These are phyloP conservation scores for Rattus rattus DNA, from an alignment of 2,113 vertebrate species.

Conservation along the genomic window DNA sequence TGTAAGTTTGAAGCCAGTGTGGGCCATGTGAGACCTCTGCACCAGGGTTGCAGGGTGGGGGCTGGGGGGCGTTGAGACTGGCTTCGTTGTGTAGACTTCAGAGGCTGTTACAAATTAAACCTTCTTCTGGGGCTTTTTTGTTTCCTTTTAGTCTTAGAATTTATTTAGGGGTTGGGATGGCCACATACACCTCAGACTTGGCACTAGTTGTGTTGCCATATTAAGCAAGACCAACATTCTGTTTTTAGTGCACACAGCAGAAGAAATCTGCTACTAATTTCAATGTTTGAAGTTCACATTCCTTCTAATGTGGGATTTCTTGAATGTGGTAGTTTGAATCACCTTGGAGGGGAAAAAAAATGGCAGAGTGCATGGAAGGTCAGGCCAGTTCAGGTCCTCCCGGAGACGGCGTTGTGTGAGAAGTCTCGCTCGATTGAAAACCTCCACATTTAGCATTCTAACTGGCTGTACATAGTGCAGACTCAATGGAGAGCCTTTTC, in stretches of 20 bases:
- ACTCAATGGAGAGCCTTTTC: neutral
- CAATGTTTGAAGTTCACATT: conserved; percentile 35
- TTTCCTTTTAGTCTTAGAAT: conserved; percentile 39
- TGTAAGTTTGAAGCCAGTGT: neutral
- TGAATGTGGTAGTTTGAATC: conserved; percentile 30
- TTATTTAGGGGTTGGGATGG: conserved; percentile 20
- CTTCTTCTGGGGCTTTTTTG: neutral
- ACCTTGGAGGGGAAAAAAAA: neutral
- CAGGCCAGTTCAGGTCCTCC: neutral
- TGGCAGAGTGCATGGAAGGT: neutral
- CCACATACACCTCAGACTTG: neutral
- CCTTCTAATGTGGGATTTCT: neutral
- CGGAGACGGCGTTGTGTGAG: conserved; percentile 2
- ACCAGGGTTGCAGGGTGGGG: neutral
- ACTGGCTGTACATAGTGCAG: neutral
- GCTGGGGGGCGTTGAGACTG: accelerated
- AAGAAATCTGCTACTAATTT: conserved; percentile 45
- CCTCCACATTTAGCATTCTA: neutral
- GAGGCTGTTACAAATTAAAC: neutral
- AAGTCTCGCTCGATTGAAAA: neutral
- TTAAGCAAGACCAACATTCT: conserved; percentile 22
- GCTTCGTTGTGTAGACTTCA: neutral
- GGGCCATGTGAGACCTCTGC: neutral
- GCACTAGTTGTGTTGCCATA: neutral
- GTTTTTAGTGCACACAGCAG: neutral